Base-by-base conservation (phyloP, 2,797 vertebrate species). In the Cercopithecus mitis region DNA sequence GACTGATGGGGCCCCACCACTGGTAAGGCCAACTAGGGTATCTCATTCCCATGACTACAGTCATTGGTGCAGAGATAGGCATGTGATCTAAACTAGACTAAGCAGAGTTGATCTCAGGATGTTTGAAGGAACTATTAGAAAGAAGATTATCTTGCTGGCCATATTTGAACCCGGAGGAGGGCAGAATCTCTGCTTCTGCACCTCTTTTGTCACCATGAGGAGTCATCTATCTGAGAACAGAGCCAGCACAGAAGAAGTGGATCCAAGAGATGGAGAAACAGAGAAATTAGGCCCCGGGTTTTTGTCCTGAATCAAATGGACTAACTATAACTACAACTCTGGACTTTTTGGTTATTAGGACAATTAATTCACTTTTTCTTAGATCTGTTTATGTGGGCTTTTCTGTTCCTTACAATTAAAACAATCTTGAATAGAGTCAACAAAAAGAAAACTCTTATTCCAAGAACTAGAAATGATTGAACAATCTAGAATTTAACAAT, bases 381-480 rank as follows among this genome's bases (percentile, higher is more conserved):
- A 61, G 4, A 5, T 67, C 81, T 77, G 57, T 45, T 76, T 92
- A 50, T 50, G 12, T 94, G 73, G 73, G 6, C 3, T 91, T 91
- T 77, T 77, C 24, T 58, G 30, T 81, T 22, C 41, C 25, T 76
- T 52, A 43, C 1, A 27, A 47, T 81, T 76, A 58, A 84, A 87
- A 70, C 33, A 43, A 24, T 50, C 33, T 24, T 80, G 14, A 88
- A 22, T 15, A 75, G 41, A 87, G 55, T 88, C 55, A 80, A 4
- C 25, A 19, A 55, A 93, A 45, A 94, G 14, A 95, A 79, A 14
- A 15, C 47, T 83, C 25, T 43, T 30, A 36, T 79, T 86, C 43
- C 20, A 93, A 92, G 77, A 87, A 90, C 58, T 82, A 82, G 82
- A 79, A 91, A 67, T 77, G 94, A 90, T 84, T 33, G 43, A 94